Evolutionary conservation across 2,888 invertebrate species (phyloP).

Genomic region (Nephrocerus scutellatus): DNA sequence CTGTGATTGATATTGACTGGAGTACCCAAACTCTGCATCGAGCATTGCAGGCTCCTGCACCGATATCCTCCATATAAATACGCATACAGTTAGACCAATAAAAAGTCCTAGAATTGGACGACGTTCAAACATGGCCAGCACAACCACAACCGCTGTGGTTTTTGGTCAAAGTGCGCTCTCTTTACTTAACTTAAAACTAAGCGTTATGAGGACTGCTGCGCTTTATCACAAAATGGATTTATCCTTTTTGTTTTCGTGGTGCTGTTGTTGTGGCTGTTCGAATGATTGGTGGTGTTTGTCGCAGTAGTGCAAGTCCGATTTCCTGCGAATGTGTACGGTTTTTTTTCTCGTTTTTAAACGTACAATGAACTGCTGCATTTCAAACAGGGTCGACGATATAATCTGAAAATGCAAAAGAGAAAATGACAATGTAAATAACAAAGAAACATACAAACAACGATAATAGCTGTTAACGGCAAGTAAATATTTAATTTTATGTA

Average conservation of each 20-base stretch:
- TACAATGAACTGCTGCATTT: constrained; percentile 23
- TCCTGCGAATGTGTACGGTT: constrained; percentile 18
- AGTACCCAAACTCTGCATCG: constrained; percentile 23
- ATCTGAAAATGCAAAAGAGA: constrained; percentile 13
- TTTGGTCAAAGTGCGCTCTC: no score
- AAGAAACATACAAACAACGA: no score
- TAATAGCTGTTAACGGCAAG: no score
- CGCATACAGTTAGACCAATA: constrained; percentile 42
- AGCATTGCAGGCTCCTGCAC: constrained; percentile 38
- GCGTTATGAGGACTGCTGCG: constrained; percentile 6
- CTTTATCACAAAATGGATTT: not conserved
- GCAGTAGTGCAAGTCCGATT: constrained; percentile 17
- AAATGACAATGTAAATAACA: not conserved
- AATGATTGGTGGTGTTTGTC: constrained; percentile 6
- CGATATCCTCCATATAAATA: constrained; percentile 46
- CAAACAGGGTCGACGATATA: constrained; percentile 15
- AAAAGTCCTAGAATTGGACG: constrained; percentile 42
- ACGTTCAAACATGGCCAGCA: constrained; percentile 43
- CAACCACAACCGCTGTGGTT: no score
- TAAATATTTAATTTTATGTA: no score
- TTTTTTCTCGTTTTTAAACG: constrained; percentile 22
- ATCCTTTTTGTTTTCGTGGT: not conserved
- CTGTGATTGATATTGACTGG: constrained; percentile 12
- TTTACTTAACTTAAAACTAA: not conserved
- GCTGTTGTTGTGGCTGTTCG: constrained; percentile 13